Percentiles rank a stretch among this genome's conserved stretches.
Conservation (phyloP, 2,797 vertebrate species). For the Toxotes lorentzi region DNA sequence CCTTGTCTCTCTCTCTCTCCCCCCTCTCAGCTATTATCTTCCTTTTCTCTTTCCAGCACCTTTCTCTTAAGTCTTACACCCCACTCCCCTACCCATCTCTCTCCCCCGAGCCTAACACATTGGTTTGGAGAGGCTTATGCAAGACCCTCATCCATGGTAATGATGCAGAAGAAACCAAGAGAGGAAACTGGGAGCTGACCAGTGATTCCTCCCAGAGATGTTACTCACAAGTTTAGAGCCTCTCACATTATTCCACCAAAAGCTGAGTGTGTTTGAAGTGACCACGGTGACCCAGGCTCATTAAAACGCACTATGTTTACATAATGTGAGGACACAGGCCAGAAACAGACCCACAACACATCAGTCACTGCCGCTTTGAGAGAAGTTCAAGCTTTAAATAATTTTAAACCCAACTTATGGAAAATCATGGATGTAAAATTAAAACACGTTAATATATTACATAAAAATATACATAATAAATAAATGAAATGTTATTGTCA, state of each 20-base stretch:
- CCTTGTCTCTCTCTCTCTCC: conserved; percentile 52
- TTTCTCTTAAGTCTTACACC: conserved; percentile 65
- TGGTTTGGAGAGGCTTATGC: conserved; percentile 84
- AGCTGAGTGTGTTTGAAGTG: conserved; percentile 78
- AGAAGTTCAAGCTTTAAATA: conserved; percentile 6
- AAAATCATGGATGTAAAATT: accelerated
- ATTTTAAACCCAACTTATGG: not conserved
- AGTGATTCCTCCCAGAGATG: conserved; percentile 74
- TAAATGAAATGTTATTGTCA: not conserved
- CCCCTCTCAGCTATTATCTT: conserved; percentile 66
- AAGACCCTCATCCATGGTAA: conserved; percentile 80
- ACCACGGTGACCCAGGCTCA: conserved; percentile 74
- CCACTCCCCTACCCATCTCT: conserved; percentile 41
- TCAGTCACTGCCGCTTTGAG: conserved; percentile 31
- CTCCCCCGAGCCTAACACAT: conserved; percentile 59
- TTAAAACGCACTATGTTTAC: conserved; percentile 80
- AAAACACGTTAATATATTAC: not conserved
- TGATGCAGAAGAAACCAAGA: conserved; percentile 70
- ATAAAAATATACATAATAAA: too few species aligned
- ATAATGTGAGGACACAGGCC: conserved; percentile 64
- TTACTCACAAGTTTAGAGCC: conserved; percentile 77
- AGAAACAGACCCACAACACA: conserved; percentile 55
- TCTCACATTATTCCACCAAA: conserved; percentile 72
- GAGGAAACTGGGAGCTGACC: conserved; percentile 79
- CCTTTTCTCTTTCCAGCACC: conserved; percentile 71